These are phyloP conservation scores for Acrocyrtus sp. DNA, from an alignment of 2,888 invertebrate species.

Conservation along the genomic window DNA sequence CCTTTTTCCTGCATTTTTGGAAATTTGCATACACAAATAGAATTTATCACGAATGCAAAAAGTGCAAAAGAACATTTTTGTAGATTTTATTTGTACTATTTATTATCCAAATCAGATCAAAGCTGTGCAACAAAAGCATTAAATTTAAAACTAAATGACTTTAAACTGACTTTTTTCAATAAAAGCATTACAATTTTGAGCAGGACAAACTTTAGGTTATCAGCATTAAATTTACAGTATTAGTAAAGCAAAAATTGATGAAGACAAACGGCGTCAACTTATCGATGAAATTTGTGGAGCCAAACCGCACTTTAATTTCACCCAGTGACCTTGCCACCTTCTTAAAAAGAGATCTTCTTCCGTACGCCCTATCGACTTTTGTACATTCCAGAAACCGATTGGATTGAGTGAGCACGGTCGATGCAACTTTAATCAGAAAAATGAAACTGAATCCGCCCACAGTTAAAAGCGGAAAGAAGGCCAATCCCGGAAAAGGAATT, in stretches of 20 bases:
- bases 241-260: constrained; percentile 29
- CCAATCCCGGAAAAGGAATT: constrained; percentile 43
- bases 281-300: constrained; percentile 44
- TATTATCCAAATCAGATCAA: too few relatives aligned
- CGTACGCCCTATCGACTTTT: constrained; percentile 6
- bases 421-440: constrained; percentile 40
- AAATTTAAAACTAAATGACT: too few relatives aligned
- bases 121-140: too few relatives aligned
- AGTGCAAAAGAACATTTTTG: too few relatives aligned
- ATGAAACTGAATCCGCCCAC: constrained; percentile 42
- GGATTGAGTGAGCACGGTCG: constrained; percentile 21
- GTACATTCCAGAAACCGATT: constrained; percentile 3
- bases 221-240: constrained; percentile 40
- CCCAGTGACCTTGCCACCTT: constrained; percentile 32
- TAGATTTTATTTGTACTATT: too few relatives aligned
- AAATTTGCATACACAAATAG: too few relatives aligned
- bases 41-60: too few relatives aligned
- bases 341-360: constrained; percentile 21
- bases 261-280: constrained; percentile 42
- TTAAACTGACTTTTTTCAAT: too few relatives aligned
- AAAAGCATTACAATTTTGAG: too few relatives aligned
- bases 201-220: constrained; percentile 32
- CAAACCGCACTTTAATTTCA: constrained; percentile 33
- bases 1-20: too few relatives aligned
- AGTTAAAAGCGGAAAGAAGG: constrained; percentile 39